A percentile compares a stretch with the other conserved stretches of the same genome.
Evolutionary conservation across 2,113 vertebrate genomes (phyloP).

Genomic region (Antechinus stuartii): DNA sequence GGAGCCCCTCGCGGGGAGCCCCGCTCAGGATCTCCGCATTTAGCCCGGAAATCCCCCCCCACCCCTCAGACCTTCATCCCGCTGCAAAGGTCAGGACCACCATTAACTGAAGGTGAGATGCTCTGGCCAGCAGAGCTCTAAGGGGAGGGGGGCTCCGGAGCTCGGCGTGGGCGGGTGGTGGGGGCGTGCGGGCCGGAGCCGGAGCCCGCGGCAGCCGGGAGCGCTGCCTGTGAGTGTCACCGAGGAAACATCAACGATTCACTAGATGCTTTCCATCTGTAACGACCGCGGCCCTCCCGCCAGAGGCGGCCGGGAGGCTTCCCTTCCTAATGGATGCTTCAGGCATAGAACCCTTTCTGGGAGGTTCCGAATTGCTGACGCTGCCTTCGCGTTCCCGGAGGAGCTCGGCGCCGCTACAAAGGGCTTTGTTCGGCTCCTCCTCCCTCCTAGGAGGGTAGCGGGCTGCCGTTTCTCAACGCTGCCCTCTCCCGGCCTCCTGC

Average conservation of each 20-base stretch:
- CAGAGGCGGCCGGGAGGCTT: constrained; percentile 1
- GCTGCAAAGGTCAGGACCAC: constrained; percentile 56
- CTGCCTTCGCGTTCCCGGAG: constrained; percentile 60
- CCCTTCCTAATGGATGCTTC: constrained; percentile 58
- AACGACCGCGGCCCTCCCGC: neutral
- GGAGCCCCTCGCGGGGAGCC: constrained; percentile 75
- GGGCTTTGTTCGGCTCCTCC: constrained; percentile 65
- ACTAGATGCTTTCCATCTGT: neutral
- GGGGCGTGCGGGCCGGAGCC: neutral
- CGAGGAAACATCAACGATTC: neutral
- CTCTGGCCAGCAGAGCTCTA: neutral
- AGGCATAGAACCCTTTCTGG: constrained; percentile 46
- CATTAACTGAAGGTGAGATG: neutral
- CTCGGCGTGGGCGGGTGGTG: neutral
- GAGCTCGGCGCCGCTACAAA: constrained; percentile 60
- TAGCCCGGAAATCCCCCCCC: constrained; percentile 78
- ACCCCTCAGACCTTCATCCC: constrained; percentile 70
- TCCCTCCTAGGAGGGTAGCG: constrained; percentile 39
- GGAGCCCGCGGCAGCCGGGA: neutral
- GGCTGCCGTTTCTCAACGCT: constrained; percentile 77
- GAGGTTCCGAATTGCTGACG: constrained; percentile 67
- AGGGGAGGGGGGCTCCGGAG: neutral
- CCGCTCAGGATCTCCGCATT: constrained; percentile 75
- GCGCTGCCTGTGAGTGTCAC: neutral
- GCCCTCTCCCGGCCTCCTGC: constrained; percentile 80